Conservation (phyloP, 2,888 invertebrate species). For the Theodoxus fluviatilis region DNA sequence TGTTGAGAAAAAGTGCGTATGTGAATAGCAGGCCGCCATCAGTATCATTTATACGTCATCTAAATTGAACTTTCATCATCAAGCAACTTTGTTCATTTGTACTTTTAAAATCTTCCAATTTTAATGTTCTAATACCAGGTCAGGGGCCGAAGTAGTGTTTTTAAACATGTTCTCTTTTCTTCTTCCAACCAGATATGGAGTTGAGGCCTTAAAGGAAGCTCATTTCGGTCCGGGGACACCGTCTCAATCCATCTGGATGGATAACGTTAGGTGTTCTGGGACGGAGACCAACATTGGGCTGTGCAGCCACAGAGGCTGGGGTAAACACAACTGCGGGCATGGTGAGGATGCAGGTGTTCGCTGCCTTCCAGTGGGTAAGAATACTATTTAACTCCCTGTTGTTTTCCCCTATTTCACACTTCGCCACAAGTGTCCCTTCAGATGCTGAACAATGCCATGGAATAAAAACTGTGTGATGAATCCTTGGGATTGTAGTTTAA, state of each 20-base stretch:
- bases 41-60: no score
- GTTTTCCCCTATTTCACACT: neutral
- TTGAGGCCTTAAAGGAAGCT: no score
- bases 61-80: no score
- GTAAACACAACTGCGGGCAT: constrained; percentile 42
- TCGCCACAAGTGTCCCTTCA: no score
- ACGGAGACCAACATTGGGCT: constrained; percentile 38
- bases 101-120: neutral
- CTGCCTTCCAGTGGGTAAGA: constrained; percentile 30
- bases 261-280: constrained; percentile 43
- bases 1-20: no score
- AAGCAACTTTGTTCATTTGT: no score
- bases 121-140: constrained; percentile 25
- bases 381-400: neutral
- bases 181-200: no score
- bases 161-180: no score
- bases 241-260: constrained; percentile 47
- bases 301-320: constrained; percentile 40
- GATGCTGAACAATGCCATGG: no score
- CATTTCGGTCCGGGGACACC: constrained; percentile 40
- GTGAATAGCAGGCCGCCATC: no score
- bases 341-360: constrained; percentile 45
- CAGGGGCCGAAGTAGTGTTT: constrained; percentile 37
- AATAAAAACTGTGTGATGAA: no score
- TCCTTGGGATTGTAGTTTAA: no score